Evolutionary conservation across 1,140 invertebrate species (phyloP).

Genomic region (Sycobia sp.): DNA sequence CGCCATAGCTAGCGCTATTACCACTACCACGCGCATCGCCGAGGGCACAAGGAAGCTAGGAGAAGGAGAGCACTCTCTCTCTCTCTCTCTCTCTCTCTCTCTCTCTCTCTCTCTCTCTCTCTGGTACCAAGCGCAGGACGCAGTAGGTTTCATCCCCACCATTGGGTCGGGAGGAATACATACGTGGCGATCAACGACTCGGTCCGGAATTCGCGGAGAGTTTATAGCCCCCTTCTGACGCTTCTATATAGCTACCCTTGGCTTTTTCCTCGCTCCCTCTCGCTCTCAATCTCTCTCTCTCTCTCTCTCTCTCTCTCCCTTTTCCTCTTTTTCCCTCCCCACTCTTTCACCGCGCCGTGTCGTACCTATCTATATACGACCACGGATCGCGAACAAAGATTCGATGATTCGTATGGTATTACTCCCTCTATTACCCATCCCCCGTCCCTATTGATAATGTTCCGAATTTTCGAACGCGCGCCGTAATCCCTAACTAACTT

Average conservation of each 20-base stretch:
- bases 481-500: too few relatives aligned
- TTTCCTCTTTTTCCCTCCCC: not conserved
- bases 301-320: not conserved
- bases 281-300: not conserved
- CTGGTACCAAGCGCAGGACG: not conserved
- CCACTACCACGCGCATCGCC: not conserved
- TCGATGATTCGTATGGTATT: too few relatives aligned
- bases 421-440: too few relatives aligned
- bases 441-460: too few relatives aligned
- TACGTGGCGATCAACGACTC: constrained; percentile 16
- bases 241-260: constrained; percentile 9
- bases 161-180: constrained; percentile 7
- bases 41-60: too few relatives aligned
- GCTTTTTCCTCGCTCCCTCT: not conserved
- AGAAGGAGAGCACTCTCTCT: too few relatives aligned
- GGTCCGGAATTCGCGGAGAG: not conserved
- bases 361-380: too few relatives aligned
- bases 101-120: not conserved
- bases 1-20: too few relatives aligned
- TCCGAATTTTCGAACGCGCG: too few relatives aligned
- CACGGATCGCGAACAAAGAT: too few relatives aligned
- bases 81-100: too few relatives aligned
- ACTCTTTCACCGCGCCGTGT: not conserved
- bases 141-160: constrained; percentile 22
- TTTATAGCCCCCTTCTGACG: too few relatives aligned